Base-by-base conservation (phyloP, 2,113 vertebrate species). In the Bolborhynchus lineola region DNA sequence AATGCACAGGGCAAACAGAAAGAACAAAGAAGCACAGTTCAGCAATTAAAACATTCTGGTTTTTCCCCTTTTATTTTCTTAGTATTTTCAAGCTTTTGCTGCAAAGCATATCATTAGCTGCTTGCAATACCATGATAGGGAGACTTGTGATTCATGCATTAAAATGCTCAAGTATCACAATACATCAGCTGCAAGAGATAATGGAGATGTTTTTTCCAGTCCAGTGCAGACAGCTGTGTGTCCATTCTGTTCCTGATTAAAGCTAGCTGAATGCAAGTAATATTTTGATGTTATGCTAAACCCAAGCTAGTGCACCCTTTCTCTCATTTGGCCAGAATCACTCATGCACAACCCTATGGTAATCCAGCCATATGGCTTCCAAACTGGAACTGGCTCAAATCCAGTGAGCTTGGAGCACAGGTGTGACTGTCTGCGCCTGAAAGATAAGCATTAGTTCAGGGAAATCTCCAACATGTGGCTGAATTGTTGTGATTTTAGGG, bases 351-450 rank as follows among this genome's bases (percentile, higher is more conserved):
- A 7, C 15, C 3, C 71, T 24, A 29, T 63, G 72, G 19, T 67
- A 88, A 92, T 90, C 39, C 82, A 80, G 33, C 63, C 59, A n/a
- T 55, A 63, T 41, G 42, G 60, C 26, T 93, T 55, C 68, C 50
- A 88, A 9, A 67, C n/a, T 93, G 31, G 37, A 94, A 35, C 62
- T 91, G 83, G 81, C 77, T 72, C 31, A 79, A 28, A 87, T 92
- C 74, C 84, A 87, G 77, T 50, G 31, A n/a, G 31, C 76, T 75
- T 65, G 52, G 64, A 84, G 77, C 65, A 57, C 80, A 93, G 88
- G 83, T 94, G 71, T 90, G 88, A 70, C 88, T 57, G 25, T 67
- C 80, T 94, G 81, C 86, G 84, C 81, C 95, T 96, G 65, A 89
- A 57, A 68, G 69, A 87, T 71, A 89, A 75, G 62, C 69, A 7